Percentiles rank a stretch among this genome's conserved stretches.
Conservation (phyloP, 2,797 vertebrate genomes). For the Sebastes taczanowskii region DNA sequence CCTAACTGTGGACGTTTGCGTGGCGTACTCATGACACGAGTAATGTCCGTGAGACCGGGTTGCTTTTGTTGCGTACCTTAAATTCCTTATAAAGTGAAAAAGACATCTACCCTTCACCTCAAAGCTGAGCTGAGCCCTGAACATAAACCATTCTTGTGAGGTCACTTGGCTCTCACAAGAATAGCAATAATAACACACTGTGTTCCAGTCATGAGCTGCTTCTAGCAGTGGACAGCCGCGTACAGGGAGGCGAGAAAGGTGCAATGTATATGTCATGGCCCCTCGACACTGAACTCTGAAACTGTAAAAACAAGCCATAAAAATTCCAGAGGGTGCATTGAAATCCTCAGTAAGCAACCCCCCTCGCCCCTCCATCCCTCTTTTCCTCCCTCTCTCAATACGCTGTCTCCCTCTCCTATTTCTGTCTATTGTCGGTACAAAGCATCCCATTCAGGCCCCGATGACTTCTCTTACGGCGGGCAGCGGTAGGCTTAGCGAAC, state of each 20-base stretch:
- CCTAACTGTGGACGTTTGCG: too few relatives aligned
- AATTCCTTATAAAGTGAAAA: neutral
- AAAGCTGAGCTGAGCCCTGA: neutral
- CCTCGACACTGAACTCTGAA: constrained; percentile 66
- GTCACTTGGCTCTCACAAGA: neutral
- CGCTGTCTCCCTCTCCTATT: constrained; percentile 63
- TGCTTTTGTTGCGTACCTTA: neutral
- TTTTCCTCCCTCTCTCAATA: constrained; percentile 27
- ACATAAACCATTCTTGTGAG: neutral
- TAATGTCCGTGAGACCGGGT: too few relatives aligned
- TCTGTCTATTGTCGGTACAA: constrained; percentile 83
- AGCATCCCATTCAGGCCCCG: constrained; percentile 88
- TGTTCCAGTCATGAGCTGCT: neutral
- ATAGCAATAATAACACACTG: neutral
- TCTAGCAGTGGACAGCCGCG: neutral
- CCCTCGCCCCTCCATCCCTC: constrained; percentile 27
- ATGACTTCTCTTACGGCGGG: constrained; percentile 84
- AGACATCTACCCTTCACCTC: neutral
- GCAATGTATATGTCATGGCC: constrained; percentile 40
- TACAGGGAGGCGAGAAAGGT: constrained; percentile 34
- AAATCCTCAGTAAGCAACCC: constrained; percentile 66
- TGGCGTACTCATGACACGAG: too few relatives aligned
- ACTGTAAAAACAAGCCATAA: constrained; percentile 84
- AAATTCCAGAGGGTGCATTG: constrained; percentile 84
- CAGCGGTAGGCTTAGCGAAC: constrained; percentile 83